These are phyloP conservation scores for Helicoverpa armigera DNA, from an alignment of 1,140 invertebrate species.

Conservation along the genomic window DNA sequence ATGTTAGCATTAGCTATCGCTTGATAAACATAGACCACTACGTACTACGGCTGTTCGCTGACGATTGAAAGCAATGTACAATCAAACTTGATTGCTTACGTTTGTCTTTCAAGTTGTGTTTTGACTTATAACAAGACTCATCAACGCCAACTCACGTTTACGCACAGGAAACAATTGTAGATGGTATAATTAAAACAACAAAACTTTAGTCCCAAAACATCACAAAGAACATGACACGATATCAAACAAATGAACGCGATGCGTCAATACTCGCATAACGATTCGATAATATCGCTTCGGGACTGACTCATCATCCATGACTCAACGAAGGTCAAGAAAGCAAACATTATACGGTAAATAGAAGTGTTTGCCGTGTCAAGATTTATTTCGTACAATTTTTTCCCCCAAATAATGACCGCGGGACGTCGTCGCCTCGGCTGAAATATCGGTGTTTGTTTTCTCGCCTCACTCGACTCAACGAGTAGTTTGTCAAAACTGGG, in stretches of 20 bases:
- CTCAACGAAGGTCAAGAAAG: conserved; percentile 34
- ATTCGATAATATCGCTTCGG: conserved; percentile 30
- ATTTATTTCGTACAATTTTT: conserved; percentile 45
- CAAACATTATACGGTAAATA: conserved; percentile 39
- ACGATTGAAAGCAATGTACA: too few relatives aligned
- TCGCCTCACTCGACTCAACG: neutral
- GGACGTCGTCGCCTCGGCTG: neutral
- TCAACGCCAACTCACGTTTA: neutral
- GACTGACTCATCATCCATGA: conserved; percentile 40
- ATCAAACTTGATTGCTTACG: too few relatives aligned
- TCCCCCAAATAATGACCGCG: conserved; percentile 8
- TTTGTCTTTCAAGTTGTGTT: too few relatives aligned
- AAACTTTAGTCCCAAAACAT: conserved; percentile 25
- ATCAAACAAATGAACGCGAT: conserved; percentile 21
- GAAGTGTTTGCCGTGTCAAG: conserved; percentile 21
- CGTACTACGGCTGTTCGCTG: too few relatives aligned
- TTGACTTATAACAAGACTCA: too few relatives aligned
- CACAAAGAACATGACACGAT: conserved; percentile 23
- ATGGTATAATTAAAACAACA: conserved; percentile 6
- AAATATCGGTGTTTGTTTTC: conserved; percentile 38
- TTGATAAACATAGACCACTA: too few relatives aligned
- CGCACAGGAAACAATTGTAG: neutral
- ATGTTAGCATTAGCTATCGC: too few relatives aligned
- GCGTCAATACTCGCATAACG: conserved; percentile 36
- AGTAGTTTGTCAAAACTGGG: conserved; percentile 12